Conservation (phyloP, 2,888 invertebrate genomes). For the Cataglyphis rosenhaueri region DNA sequence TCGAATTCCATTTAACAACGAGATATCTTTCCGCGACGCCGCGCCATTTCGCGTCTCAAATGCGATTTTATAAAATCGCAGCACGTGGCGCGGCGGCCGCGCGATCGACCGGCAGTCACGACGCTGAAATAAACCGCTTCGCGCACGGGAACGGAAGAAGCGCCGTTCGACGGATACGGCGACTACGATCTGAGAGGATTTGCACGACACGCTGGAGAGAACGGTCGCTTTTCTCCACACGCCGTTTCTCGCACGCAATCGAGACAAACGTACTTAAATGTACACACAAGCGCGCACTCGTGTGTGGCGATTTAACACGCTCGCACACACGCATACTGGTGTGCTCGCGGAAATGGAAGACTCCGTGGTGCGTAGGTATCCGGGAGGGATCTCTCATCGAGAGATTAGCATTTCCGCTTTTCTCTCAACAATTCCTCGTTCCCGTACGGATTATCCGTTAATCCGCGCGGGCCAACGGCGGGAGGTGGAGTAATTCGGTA, state of each 20-base stretch:
- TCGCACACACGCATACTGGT: slow-evolving; percentile 50
- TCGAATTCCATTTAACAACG: neutral
- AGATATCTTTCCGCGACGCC: slow-evolving; percentile 34
- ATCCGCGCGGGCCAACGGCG: slow-evolving; percentile 79
- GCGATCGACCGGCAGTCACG: slow-evolving; percentile 53
- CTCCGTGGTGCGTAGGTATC: slow-evolving; percentile 76
- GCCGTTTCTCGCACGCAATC: slow-evolving; percentile 74
- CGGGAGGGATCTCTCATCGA: slow-evolving; percentile 82
- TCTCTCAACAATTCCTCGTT: slow-evolving; percentile 84
- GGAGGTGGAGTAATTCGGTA: slow-evolving; percentile 72
- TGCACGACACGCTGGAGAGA: slow-evolving; percentile 77
- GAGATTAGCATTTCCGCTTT: slow-evolving; percentile 85
- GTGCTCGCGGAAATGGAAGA: slow-evolving; percentile 74
- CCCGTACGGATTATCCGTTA: slow-evolving; percentile 84
- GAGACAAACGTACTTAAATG: slow-evolving; percentile 76
- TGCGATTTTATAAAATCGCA: slow-evolving; percentile 59
- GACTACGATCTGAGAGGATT: slow-evolving; percentile 79
- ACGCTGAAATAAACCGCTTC: slow-evolving; percentile 69
- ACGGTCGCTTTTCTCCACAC: slow-evolving; percentile 72
- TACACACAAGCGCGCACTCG: slow-evolving; percentile 34
- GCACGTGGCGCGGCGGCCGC: slow-evolving; percentile 23
- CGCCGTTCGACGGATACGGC: slow-evolving; percentile 69
- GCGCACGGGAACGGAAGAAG: slow-evolving; percentile 41
- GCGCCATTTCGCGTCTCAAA: slow-evolving; percentile 39
- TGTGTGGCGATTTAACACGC: slow-evolving; percentile 62